These are phyloP conservation scores for Caenorhabditis brenneri DNA, from an alignment of 1,140 invertebrate genomes.

Conservation along the genomic window DNA sequence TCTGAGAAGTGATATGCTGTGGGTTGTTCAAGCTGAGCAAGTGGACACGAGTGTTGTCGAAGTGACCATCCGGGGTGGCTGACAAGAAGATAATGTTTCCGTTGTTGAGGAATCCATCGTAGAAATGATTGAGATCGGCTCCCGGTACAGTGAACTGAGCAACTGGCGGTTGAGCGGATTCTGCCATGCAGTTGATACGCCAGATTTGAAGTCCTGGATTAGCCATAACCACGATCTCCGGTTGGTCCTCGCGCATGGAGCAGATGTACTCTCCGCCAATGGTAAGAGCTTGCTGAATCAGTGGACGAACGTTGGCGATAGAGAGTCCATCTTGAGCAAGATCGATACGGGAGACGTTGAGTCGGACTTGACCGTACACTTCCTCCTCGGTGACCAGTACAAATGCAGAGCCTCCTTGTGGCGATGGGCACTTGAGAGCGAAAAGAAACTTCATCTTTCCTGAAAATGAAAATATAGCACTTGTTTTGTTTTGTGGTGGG, in stretches of 20 bases:
- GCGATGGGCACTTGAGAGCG: slow-evolving; percentile 60
- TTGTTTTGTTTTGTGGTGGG: background rate
- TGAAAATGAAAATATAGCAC: slow-evolving; percentile 48
- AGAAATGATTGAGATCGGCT: slow-evolving; percentile 68
- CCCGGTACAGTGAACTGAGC: slow-evolving; percentile 64
- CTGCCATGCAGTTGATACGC: slow-evolving; percentile 61
- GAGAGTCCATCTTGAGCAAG: slow-evolving; percentile 61
- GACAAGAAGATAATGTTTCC: slow-evolving; percentile 58
- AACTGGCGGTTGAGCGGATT: slow-evolving; percentile 59
- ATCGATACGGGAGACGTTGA: slow-evolving; percentile 65
- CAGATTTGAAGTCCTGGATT: slow-evolving; percentile 65
- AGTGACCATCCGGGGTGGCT: slow-evolving; percentile 65
- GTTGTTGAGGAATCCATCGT: slow-evolving; percentile 68
- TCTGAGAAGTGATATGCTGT: slow-evolving; percentile 68
- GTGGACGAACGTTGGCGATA: slow-evolving; percentile 57
- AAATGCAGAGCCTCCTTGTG: slow-evolving; percentile 64
- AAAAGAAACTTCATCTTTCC: slow-evolving; percentile 68
- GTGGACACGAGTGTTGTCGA: slow-evolving; percentile 69
- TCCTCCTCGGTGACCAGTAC: slow-evolving; percentile 65
- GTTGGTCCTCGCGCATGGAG: slow-evolving; percentile 65
- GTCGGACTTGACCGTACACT: slow-evolving; percentile 63
- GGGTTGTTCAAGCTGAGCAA: slow-evolving; percentile 59
- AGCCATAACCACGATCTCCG: slow-evolving; percentile 66
- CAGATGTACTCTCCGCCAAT: slow-evolving; percentile 68
- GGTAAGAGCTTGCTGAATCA: slow-evolving; percentile 60